Evolutionary conservation across 1,140 invertebrate genomes (phyloP), one percentile per base, ranked within the genome.

Genomic region (Lasioglossum baleicum): DNA sequence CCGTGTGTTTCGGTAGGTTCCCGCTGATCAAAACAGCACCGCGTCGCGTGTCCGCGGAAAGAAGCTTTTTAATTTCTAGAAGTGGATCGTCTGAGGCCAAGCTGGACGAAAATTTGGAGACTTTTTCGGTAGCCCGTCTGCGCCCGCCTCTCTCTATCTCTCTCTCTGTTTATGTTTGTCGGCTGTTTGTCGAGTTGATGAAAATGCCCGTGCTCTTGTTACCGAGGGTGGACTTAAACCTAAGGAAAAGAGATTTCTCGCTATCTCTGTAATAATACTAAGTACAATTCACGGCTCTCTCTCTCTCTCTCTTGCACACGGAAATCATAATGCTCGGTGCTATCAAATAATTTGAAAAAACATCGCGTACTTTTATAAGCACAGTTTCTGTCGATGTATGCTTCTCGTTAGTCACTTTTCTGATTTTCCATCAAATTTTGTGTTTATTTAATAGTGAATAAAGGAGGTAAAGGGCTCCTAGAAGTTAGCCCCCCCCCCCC

Each of bases 11-110:
- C 73, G 31, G 15, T 11, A 2, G 51, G 2, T n/a, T 13, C 22
- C 6, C 40, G 42, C 60, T 72, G 68, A 78, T 78, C 75, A 72
- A 71, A 63, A 53, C 44, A 6, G 13, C 44, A 26, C 44, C 10
- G 13, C 1, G 58, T 26, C 15, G 35, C 15, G 35, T 53, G 44
- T 56, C 17, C 2, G n/a, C 7, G 56, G 56, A 78, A 78, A 72
- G 60, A 72, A 42, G 60, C 75, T 64, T 61, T 72, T 72, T 72
- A 64, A 78, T 78, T 61, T 78, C 71, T 64, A 22, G 22, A 78
- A 78, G 60, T 78, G 75, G 48, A 63, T 42, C 42, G n/a, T 42
- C 48, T 48, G 26, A 22, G 31, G 44, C 26, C 58, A 40, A 53
- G 58, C 48, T 71, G 75, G 60, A 40, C 60, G 26, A 72, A 63